These are phyloP conservation scores for Empis livida DNA, from an alignment of 2,888 invertebrate genomes.

Conservation along the genomic window DNA sequence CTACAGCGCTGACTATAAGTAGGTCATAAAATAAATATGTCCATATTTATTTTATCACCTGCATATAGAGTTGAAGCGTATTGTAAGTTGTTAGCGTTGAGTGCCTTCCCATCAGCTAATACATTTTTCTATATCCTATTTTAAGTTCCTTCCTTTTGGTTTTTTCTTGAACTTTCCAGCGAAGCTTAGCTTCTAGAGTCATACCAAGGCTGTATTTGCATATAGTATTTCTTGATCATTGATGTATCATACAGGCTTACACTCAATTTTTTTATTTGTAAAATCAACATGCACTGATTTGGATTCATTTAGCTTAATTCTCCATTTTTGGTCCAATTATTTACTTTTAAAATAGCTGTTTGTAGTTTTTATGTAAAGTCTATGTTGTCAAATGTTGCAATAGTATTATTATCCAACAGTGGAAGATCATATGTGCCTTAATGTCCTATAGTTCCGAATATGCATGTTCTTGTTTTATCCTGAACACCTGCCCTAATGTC, in stretches of 20 bases:
- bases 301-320: slow-evolving; percentile 5
- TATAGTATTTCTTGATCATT: not conserved
- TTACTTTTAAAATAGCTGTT: not conserved
- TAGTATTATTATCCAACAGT: not conserved
- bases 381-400: slow-evolving; percentile 1
- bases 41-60: not conserved
- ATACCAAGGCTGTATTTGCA: not conserved
- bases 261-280: not conserved
- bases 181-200: no score
- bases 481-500: slow-evolving; percentile 3
- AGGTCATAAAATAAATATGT: no score
- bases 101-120: not conserved
- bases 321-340: slow-evolving; percentile 5
- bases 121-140: not conserved
- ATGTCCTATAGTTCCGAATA: slow-evolving; percentile 1
- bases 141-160: not conserved
- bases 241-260: no score
- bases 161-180: no score
- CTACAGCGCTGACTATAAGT: not conserved
- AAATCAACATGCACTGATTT: slow-evolving; percentile 7
- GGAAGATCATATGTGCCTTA: slow-evolving; percentile 1
- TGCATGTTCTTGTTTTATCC: slow-evolving; percentile 1
- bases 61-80: not conserved
- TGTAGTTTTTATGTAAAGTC: not conserved
- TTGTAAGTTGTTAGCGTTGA: not conserved